These are phyloP conservation scores for Laticauda colubrina DNA, from an alignment of 2,113 vertebrate genomes.

Conservation along the genomic window DNA sequence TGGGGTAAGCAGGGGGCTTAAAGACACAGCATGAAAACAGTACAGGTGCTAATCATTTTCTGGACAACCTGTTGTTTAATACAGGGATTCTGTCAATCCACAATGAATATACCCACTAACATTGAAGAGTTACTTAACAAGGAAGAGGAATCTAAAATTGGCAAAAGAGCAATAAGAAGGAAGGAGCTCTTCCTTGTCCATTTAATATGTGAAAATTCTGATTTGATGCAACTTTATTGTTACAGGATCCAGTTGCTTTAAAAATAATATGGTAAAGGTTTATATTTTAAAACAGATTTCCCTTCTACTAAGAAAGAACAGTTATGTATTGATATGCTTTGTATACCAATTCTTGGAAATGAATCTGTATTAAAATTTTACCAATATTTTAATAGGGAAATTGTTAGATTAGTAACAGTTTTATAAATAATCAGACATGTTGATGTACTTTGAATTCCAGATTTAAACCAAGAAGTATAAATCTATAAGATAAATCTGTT, in stretches of 20 bases:
- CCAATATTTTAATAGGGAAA: background rate
- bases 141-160: background rate
- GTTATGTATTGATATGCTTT: background rate
- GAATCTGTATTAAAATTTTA: background rate
- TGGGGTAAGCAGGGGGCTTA: background rate
- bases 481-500: background rate
- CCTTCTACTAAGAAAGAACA: background rate
- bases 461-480: background rate
- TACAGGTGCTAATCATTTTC: background rate
- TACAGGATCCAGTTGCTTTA: background rate
- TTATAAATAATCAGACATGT: background rate
- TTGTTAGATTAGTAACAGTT: background rate
- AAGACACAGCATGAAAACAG: background rate
- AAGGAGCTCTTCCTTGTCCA: background rate
- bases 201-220: background rate
- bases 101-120: background rate
- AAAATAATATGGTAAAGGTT: background rate
- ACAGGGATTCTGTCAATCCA: background rate
- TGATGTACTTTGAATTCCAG: background rate
- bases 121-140: background rate
- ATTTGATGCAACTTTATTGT: background rate
- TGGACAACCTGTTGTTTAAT: background rate
- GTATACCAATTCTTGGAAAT: background rate
- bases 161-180: background rate
- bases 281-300: background rate